A percentile compares a stretch with the other conserved stretches of the same genome.
phyloP scores from a whole-genome alignment of 2,113 vertebrate species.

The Callipepla squamata region DNA sequence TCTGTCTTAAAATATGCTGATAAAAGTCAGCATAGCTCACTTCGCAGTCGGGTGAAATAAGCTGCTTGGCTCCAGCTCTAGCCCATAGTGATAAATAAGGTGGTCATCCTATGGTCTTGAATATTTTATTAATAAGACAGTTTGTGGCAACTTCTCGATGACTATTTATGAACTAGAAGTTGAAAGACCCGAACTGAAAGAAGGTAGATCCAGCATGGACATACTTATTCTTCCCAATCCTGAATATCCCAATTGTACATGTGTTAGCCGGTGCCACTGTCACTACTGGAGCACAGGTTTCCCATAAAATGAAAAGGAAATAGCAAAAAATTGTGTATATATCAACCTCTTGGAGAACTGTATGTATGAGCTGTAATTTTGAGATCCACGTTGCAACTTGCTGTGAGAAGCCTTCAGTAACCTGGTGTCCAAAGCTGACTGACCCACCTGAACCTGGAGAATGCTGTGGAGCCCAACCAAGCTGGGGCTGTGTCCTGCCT shows the following conservation, averaged over 20 bases:
- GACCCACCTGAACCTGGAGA: not conserved
- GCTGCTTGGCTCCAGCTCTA: not conserved
- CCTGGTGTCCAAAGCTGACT: constrained; percentile 24
- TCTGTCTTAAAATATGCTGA: not conserved
- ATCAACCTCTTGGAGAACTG: not conserved
- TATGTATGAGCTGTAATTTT: not conserved
- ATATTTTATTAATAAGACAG: not conserved
- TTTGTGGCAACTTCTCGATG: not conserved
- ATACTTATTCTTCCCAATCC: not conserved
- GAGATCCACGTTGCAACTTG: not conserved
- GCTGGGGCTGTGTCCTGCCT: not conserved
- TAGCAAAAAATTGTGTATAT: not conserved
- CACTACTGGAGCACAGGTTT: not conserved
- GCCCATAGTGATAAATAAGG: not conserved
- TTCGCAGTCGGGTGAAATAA: not conserved
- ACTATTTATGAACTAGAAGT: not conserved
- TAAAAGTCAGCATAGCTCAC: not conserved
- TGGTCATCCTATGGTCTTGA: not conserved
- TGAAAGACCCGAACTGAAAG: not conserved
- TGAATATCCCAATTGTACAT: accelerated
- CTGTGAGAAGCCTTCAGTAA: not conserved
- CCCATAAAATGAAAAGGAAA: not conserved
- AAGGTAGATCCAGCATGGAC: not conserved
- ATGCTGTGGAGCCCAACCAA: constrained; percentile 4
- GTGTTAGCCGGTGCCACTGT: not conserved